Evolutionary conservation across 1,140 invertebrate species (phyloP).

Genomic region (Drosophila melanogaster): Release_6_plus_ISO1_MT NT_033777.3:17342001-17342500

Average conservation of each 20-base stretch:
- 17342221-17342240: slow-evolving; percentile 61
- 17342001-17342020: slow-evolving; percentile 38
- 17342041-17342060: slow-evolving; percentile 66
- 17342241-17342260: slow-evolving; percentile 57
- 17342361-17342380: slow-evolving; percentile 34
- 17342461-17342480: slow-evolving; percentile 2
- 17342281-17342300: slow-evolving; percentile 45
- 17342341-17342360: not conserved
- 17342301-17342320: slow-evolving; percentile 1
- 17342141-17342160: slow-evolving; percentile 59
- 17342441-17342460: slow-evolving; percentile 27
- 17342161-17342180: slow-evolving; percentile 78
- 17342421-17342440: slow-evolving; percentile 54
- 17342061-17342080: slow-evolving; percentile 69
- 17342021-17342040: slow-evolving; percentile 81
- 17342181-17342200: slow-evolving; percentile 81
- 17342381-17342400: slow-evolving; percentile 45
- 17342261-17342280: slow-evolving; percentile 58
- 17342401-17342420: slow-evolving; percentile 68
- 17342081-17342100: slow-evolving; percentile 7
- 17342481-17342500: not conserved
- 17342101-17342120: slow-evolving; percentile 43
- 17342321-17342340: not conserved
- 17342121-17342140: slow-evolving; percentile 42
- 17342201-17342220: slow-evolving; percentile 76